Conservation (phyloP, 2,888 invertebrate genomes). For the Protula sp. region DNA sequence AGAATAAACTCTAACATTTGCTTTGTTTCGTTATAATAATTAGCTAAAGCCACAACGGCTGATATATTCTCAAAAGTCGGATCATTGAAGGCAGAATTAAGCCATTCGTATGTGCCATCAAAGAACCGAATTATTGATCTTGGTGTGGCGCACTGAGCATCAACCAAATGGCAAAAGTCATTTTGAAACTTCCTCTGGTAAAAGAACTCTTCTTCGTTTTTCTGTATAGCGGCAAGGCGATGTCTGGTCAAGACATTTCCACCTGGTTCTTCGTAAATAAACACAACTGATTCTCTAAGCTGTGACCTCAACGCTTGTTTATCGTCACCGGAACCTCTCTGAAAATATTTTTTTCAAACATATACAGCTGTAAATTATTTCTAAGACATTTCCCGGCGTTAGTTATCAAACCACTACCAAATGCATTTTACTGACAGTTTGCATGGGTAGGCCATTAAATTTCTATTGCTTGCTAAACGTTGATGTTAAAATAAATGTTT, state of each 20-base stretch:
- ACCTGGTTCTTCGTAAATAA: neutral
- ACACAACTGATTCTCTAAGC: neutral
- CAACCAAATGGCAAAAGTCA: neutral
- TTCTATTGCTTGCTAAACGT: too few species aligned
- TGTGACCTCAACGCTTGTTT: neutral
- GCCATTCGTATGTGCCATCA: constrained; percentile 5
- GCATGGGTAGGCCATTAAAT: too few species aligned
- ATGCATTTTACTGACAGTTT: too few species aligned
- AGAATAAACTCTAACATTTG: constrained; percentile 1
- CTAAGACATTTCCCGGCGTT: too few species aligned
- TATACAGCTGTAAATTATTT: too few species aligned
- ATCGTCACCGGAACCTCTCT: neutral
- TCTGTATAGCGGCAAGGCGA: neutral
- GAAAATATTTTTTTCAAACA: too few species aligned
- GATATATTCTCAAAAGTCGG: constrained; percentile 11
- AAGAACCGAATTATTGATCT: constrained; percentile 6
- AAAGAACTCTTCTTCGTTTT: neutral
- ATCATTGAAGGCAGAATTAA: constrained; percentile 9
- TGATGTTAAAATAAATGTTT: too few species aligned
- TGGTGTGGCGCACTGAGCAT: constrained; percentile 1
- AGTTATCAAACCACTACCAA: too few species aligned
- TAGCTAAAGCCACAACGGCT: constrained; percentile 7
- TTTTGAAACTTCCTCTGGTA: neutral
- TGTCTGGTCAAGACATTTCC: neutral
- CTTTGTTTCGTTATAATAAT: constrained; percentile 4